Percentiles rank a stretch among this genome's conserved stretches.
Conservation (phyloP, 2,113 vertebrate genomes). For the Esox niger region DNA sequence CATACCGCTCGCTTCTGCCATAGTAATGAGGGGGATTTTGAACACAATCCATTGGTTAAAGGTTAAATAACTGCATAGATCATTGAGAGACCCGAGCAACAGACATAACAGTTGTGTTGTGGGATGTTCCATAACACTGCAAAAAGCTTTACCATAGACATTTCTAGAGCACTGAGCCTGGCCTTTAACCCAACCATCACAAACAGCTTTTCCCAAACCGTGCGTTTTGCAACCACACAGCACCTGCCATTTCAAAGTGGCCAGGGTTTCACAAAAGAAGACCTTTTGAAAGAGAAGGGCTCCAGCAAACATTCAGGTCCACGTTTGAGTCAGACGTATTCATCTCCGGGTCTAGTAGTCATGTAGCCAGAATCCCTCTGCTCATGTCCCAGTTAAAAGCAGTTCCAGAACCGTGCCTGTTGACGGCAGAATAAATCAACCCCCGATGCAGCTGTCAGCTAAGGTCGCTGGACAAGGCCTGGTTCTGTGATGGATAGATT, state of each 20-base stretch:
- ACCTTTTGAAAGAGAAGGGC: background rate
- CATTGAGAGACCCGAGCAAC: no score
- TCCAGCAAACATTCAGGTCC: background rate
- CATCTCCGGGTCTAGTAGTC: background rate
- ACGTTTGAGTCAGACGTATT: background rate
- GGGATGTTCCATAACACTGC: background rate
- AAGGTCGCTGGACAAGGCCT: background rate
- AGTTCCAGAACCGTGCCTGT: background rate
- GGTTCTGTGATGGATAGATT: conserved; percentile 2
- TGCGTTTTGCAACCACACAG: background rate
- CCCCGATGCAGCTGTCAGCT: background rate
- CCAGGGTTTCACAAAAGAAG: background rate
- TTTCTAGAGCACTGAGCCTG: background rate
- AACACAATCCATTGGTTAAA: no score
- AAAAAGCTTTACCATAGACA: background rate
- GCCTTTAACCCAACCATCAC: background rate
- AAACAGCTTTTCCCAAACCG: background rate
- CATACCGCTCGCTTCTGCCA: background rate
- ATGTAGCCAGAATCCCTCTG: background rate
- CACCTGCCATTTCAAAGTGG: background rate
- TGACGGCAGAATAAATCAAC: background rate
- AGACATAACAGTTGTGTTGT: no score
- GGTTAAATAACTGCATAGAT: no score
- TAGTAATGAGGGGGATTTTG: no score
- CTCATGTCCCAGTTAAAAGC: background rate